Conservation (phyloP, 2,888 invertebrate genomes). For the Diogma glabrata region DNA sequence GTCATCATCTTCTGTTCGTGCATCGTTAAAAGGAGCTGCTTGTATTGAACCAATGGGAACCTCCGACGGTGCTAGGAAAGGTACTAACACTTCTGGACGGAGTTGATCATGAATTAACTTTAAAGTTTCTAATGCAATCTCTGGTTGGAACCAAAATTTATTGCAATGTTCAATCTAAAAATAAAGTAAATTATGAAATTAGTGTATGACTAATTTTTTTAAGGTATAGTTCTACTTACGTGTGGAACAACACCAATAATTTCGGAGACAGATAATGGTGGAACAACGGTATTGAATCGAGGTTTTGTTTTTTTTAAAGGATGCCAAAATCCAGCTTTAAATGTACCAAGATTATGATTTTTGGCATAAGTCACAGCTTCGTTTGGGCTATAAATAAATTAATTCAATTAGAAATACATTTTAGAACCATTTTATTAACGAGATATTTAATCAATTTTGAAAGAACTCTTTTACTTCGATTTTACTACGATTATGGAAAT, state of each 20-base stretch:
- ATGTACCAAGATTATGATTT: slow-evolving; percentile 26
- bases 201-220: slow-evolving; percentile 6
- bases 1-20: not conserved
- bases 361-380: slow-evolving; percentile 40
- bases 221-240: slow-evolving; percentile 41
- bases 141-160: slow-evolving; percentile 33
- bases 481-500: too few species aligned
- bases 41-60: slow-evolving; percentile 41
- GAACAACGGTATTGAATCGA: slow-evolving; percentile 44
- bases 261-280: slow-evolving; percentile 41
- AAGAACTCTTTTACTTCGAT: too few species aligned
- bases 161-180: slow-evolving; percentile 28
- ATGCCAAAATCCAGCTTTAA: slow-evolving; percentile 22
- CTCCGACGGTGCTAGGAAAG: slow-evolving; percentile 24
- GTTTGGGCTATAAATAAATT: slow-evolving; percentile 33
- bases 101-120: slow-evolving; percentile 32
- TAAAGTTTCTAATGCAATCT: slow-evolving; percentile 25
- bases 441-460: too few species aligned
- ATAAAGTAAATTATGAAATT: slow-evolving; percentile 1
- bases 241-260: slow-evolving; percentile 39
- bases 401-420: slow-evolving; percentile 7
- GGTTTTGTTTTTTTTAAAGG: not conserved
- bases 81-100: slow-evolving; percentile 28
- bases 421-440: not conserved
- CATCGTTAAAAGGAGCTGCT: slow-evolving; percentile 47